Percentiles rank a stretch among this genome's conserved stretches.
Evolutionary conservation across 2,113 vertebrate genomes (phyloP).

Genomic region (Gulo gulo): DNA sequence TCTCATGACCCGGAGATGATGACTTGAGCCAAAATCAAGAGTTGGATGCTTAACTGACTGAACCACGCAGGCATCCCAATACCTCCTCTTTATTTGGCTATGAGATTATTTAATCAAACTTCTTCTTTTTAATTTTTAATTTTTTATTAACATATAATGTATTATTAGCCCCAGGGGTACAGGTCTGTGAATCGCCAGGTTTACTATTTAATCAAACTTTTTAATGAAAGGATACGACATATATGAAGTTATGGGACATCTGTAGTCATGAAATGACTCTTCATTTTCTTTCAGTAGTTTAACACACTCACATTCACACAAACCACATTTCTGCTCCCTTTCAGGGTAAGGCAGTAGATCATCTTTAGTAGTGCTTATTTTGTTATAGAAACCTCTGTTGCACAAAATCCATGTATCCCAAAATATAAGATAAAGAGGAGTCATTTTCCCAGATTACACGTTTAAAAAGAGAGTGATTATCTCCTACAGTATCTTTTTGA

Average conservation of each 20-base stretch:
- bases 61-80: neutral
- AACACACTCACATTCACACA: neutral
- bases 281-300: neutral
- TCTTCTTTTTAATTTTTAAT: neutral
- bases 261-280: neutral
- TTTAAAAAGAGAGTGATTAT: neutral
- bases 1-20: neutral
- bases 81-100: neutral
- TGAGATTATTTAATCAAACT: conserved; percentile 24
- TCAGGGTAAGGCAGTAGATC: neutral
- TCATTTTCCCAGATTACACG: neutral
- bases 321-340: neutral
- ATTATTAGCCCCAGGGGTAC: no score
- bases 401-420: neutral
- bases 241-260: neutral
- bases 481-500: conserved; percentile 7
- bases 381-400: neutral
- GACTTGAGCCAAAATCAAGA: neutral
- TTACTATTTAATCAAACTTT: conserved; percentile 5
- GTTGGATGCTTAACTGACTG: neutral
- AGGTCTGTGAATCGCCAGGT: no score
- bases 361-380: neutral
- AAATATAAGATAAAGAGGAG: neutral
- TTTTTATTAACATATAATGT: no score
- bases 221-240: neutral